Percentiles rank a stretch among this genome's conserved stretches.
Evolutionary conservation across 35 echinoderm and acorn worm genomes (phyloP).

Genomic region (Heliocidaris tuberculata): DNA sequence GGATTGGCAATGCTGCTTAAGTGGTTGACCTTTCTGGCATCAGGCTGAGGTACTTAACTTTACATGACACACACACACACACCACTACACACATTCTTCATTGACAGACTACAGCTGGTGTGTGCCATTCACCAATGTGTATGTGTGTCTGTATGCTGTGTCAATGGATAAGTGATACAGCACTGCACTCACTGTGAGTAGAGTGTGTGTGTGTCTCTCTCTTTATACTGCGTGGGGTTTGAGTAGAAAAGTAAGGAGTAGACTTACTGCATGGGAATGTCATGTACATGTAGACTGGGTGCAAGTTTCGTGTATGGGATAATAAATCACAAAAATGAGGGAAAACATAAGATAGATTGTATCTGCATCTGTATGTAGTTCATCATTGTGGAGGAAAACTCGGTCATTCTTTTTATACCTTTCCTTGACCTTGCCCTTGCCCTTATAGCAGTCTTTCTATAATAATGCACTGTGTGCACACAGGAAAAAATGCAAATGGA

Average conservation of each 20-base stretch:
- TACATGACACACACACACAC: conserved; percentile 35
- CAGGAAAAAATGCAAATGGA: too few species aligned
- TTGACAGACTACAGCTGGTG: background rate
- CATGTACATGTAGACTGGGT: background rate
- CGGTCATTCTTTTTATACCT: too few species aligned
- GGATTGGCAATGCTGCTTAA: conserved; percentile 48
- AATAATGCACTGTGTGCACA: too few species aligned
- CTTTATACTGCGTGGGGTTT: background rate
- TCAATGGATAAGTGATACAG: conserved; percentile 12
- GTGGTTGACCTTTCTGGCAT: conserved; percentile 46
- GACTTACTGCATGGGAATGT: background rate
- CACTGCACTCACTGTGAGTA: background rate
- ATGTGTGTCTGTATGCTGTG: background rate
- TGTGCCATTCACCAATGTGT: background rate
- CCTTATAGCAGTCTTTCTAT: too few species aligned
- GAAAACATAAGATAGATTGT: too few species aligned
- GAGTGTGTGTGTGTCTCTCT: conserved; percentile 29
- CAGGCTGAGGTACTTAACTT: conserved; percentile 39
- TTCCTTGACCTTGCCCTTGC: too few species aligned
- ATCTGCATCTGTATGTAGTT: too few species aligned
- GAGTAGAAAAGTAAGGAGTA: conserved; percentile 15
- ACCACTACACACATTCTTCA: background rate
- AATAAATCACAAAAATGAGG: background rate
- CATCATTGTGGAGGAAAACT: too few species aligned
- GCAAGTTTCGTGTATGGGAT: background rate